Percentiles rank a stretch among this genome's conserved stretches.
Conservation (phyloP, 1,140 invertebrate genomes). For the Diplogasteroides magnus region DNA sequence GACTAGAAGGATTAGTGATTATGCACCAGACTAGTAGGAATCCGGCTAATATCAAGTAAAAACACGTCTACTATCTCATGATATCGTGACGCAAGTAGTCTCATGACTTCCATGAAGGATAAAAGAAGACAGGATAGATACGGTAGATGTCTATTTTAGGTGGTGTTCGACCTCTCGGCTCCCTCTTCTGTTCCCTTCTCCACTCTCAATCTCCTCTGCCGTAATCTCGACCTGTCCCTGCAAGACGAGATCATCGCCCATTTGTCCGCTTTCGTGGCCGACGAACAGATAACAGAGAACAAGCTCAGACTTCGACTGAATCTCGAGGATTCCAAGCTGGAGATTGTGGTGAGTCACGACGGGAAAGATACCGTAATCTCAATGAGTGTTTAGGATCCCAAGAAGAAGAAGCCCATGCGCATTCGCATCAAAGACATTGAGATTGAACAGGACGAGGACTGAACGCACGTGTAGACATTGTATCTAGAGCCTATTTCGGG, state of each 20-base stretch:
- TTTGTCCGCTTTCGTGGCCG: conserved; percentile 30
- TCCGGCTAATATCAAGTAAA: too few species aligned
- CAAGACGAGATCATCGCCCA: conserved; percentile 35
- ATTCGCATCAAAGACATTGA: conserved; percentile 25
- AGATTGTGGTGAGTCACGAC: conserved; percentile 28
- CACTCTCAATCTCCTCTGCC: conserved; percentile 1
- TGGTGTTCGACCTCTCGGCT: conserved; percentile 1
- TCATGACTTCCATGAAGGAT: conserved; percentile 1
- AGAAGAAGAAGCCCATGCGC: conserved; percentile 31
- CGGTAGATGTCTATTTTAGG: not conserved
- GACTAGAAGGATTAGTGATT: too few species aligned
- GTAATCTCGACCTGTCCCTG: conserved; percentile 20
- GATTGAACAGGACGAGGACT: conserved; percentile 33
- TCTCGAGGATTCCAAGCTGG: conserved; percentile 24
- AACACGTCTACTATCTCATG: too few species aligned
- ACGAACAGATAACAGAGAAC: conserved; percentile 27
- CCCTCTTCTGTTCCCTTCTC: conserved; percentile 12
- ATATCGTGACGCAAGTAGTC: conserved; percentile 1
- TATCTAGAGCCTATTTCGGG: too few species aligned
- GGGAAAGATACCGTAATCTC: too few species aligned
- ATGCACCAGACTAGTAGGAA: too few species aligned
- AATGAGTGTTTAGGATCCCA: conserved; percentile 27
- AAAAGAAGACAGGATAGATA: conserved; percentile 4
- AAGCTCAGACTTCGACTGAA: conserved; percentile 18
- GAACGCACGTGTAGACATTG: too few species aligned